Evolutionary conservation across 2,888 invertebrate genomes (phyloP).

Genomic region (Linnaemya vulpina): DNA sequence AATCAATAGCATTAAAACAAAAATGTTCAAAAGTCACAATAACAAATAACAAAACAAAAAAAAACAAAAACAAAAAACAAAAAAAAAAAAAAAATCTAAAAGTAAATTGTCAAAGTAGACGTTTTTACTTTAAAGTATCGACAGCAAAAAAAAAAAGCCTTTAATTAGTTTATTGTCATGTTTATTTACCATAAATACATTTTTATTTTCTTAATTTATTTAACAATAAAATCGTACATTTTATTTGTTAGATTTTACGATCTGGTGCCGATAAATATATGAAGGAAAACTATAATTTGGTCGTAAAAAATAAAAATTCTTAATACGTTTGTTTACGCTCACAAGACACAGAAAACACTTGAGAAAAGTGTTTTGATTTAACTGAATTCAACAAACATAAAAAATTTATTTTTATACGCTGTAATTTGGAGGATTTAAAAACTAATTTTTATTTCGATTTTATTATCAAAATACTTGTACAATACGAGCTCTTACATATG

Average conservation of each 20-base stretch:
- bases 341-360: neutral
- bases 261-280: slow-evolving; percentile 11
- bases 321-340: slow-evolving; percentile 14
- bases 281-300: slow-evolving; percentile 23
- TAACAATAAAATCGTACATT: slow-evolving; percentile 15
- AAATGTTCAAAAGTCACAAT: neutral
- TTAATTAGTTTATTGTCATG: slow-evolving; percentile 17
- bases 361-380: slow-evolving; percentile 3
- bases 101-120: neutral
- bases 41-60: neutral
- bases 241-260: slow-evolving; percentile 21
- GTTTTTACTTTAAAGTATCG: neutral
- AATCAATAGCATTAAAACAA: neutral
- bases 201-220: slow-evolving; percentile 23
- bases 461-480: neutral
- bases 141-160: neutral
- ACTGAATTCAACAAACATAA: slow-evolving; percentile 1
- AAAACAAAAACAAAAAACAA: neutral
- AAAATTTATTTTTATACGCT: neutral
- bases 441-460: neutral
- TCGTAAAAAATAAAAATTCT: slow-evolving; percentile 6
- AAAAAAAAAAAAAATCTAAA: neutral
- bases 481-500: neutral
- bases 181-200: slow-evolving; percentile 10
- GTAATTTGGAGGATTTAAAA: neutral